Percentiles rank a stretch among this genome's conserved stretches.
Conservation (phyloP, 2,113 vertebrate species). For the Pitta sordida region DNA sequence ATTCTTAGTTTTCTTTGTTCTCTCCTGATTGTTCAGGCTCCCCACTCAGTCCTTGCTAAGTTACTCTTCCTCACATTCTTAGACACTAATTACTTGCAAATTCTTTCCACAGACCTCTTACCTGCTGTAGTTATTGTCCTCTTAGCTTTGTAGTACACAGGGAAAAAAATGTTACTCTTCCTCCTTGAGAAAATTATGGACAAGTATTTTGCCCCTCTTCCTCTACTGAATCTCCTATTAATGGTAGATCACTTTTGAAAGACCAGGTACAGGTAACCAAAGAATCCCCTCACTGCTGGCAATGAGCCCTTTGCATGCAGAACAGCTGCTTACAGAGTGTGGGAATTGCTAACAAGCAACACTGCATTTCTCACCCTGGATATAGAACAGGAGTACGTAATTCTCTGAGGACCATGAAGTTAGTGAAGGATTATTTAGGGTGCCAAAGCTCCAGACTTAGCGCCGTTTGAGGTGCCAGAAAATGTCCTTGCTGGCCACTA, state of each 20-base stretch:
- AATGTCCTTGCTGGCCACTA: not conserved
- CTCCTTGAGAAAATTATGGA: not conserved
- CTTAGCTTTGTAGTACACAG: not conserved
- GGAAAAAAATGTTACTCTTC: not conserved
- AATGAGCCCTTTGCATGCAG: rapidly evolving
- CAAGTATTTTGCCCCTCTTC: not conserved
- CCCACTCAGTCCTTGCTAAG: not conserved
- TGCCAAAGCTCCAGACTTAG: not conserved
- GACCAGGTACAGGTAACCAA: not conserved
- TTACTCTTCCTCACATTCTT: not conserved
- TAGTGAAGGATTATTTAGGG: not conserved
- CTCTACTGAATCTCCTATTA: not conserved
- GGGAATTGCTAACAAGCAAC: not conserved
- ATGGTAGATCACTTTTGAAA: not conserved
- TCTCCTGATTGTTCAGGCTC: not conserved
- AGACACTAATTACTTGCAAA: not conserved
- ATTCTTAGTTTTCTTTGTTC: not conserved
- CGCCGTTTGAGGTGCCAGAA: not conserved
- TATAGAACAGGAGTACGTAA: not conserved
- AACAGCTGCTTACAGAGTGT: not conserved
- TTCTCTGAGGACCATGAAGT: not conserved
- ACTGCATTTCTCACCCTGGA: not conserved
- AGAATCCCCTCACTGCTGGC: not conserved
- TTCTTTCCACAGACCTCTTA: not conserved
- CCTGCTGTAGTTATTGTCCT: not conserved